Evolutionary conservation across 1,140 invertebrate species (phyloP).

Genomic region (Drosophila takahashii): DNA sequence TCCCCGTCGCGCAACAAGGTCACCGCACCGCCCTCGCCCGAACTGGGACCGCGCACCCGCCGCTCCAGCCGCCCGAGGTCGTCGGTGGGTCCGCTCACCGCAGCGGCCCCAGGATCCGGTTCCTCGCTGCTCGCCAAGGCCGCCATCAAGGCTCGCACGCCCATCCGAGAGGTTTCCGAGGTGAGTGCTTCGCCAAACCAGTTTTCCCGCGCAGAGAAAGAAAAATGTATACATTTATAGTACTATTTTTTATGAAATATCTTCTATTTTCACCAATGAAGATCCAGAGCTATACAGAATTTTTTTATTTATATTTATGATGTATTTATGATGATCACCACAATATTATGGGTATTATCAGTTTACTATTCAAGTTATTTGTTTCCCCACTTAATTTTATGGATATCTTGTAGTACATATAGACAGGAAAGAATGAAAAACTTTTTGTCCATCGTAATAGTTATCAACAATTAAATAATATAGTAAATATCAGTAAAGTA

Average conservation of each 20-base stretch:
- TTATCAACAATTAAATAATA: too few relatives aligned
- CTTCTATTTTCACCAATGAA: neutral
- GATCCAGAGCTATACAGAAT: too few relatives aligned
- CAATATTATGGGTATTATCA: too few relatives aligned
- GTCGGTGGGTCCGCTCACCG: constrained; percentile 30
- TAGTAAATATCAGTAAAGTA: too few relatives aligned
- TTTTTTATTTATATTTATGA: too few relatives aligned
- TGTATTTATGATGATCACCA: too few relatives aligned
- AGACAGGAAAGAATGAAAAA: too few relatives aligned
- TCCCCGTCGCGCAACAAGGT: constrained; percentile 60
- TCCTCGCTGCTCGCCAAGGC: constrained; percentile 29
- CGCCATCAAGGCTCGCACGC: constrained; percentile 51
- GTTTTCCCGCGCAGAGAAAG: neutral
- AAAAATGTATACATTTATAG: neutral
- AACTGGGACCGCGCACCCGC: constrained; percentile 41
- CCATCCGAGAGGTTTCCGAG: constrained; percentile 69
- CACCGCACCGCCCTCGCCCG: constrained; percentile 13
- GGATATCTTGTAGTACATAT: too few relatives aligned
- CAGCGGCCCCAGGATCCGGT: neutral
- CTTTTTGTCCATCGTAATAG: too few relatives aligned
- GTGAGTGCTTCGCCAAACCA: constrained; percentile 29
- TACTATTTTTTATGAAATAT: neutral
- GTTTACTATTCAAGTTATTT: too few relatives aligned
- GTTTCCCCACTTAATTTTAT: too few relatives aligned
- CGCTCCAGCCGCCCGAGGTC: constrained; percentile 75